A percentile compares a stretch with the other conserved stretches of the same genome.
Evolutionary conservation across 2,888 invertebrate genomes (phyloP).

Genomic region (Pseudeuparius sepicola): DNA sequence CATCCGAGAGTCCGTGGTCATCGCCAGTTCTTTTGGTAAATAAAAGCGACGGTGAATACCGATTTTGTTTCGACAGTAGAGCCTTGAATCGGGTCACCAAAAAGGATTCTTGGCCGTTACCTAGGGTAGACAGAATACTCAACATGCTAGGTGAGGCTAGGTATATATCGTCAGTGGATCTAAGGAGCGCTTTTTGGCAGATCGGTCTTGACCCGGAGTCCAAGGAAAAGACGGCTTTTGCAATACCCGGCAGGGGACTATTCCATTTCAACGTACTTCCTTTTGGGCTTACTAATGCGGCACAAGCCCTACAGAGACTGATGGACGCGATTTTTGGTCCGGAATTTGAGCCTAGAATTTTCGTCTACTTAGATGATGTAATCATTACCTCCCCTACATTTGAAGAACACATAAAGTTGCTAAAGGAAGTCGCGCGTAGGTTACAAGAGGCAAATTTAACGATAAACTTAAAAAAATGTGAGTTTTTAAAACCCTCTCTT

Average conservation of each 20-base stretch:
- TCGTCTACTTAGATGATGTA: constrained; percentile 22
- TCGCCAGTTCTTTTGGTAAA: too few relatives aligned
- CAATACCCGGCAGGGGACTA: constrained; percentile 11
- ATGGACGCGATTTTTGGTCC: constrained; percentile 22
- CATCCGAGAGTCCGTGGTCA: too few relatives aligned
- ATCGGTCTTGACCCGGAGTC: constrained; percentile 11
- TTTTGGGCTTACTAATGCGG: constrained; percentile 19
- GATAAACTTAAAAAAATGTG: constrained; percentile 15
- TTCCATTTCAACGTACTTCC: constrained; percentile 20
- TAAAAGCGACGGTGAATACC: too few relatives aligned
- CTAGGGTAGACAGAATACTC: constrained; percentile 14
- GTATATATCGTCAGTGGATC: constrained; percentile 14
- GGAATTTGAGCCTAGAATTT: constrained; percentile 15
- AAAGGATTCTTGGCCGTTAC: too few relatives aligned
- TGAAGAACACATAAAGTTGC: constrained; percentile 12
- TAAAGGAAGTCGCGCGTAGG: constrained; percentile 10
- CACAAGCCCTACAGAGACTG: constrained; percentile 24
- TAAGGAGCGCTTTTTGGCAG: constrained; percentile 15
- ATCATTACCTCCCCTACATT: constrained; percentile 11
- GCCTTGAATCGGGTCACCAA: too few relatives aligned
- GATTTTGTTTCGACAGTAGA: too few relatives aligned
- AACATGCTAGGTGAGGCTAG: constrained; percentile 11
- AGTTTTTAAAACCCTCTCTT: constrained; percentile 13
- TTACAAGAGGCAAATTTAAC: constrained; percentile 13
- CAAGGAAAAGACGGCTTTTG: constrained; percentile 17